phyloP scores from a whole-genome alignment of 2,113 vertebrate genomes.

The Corythaixoides concolor region DNA sequence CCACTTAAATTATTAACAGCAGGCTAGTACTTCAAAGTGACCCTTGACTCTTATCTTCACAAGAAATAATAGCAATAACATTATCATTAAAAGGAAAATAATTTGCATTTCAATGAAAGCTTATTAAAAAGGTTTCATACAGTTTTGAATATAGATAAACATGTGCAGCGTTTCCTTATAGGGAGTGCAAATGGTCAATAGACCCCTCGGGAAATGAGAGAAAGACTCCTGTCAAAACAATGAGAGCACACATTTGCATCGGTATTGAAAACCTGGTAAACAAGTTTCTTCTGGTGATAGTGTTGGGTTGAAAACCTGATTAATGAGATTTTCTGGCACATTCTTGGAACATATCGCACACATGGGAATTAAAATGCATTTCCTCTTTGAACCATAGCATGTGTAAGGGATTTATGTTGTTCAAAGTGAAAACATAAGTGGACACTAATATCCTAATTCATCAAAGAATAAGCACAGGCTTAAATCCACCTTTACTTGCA shows the following conservation, averaged over 20 bases:
- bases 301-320: not conserved
- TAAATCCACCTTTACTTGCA: conserved; percentile 21
- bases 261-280: not conserved
- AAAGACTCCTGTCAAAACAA: not conserved
- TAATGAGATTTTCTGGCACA: conserved; percentile 46
- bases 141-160: not conserved
- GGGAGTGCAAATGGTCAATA: not conserved
- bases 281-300: not conserved
- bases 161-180: not conserved
- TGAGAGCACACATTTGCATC: not conserved
- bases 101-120: not conserved
- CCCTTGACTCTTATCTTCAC: not conserved
- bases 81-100: not conserved
- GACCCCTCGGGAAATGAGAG: not conserved
- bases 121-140: not conserved
- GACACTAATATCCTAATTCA: conserved; percentile 40
- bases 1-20: conserved; percentile 42
- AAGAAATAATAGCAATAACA: not conserved
- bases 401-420: conserved; percentile 36
- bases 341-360: not conserved
- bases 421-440: conserved; percentile 37
- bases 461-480: conserved; percentile 42
- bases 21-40: conserved; percentile 25
- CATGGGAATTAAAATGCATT: not conserved
- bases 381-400: conserved; percentile 27